Evolutionary conservation across 2,113 vertebrate genomes (phyloP), one percentile per base, ranked within the genome.

Genomic region (Narcine bancroftii): DNA sequence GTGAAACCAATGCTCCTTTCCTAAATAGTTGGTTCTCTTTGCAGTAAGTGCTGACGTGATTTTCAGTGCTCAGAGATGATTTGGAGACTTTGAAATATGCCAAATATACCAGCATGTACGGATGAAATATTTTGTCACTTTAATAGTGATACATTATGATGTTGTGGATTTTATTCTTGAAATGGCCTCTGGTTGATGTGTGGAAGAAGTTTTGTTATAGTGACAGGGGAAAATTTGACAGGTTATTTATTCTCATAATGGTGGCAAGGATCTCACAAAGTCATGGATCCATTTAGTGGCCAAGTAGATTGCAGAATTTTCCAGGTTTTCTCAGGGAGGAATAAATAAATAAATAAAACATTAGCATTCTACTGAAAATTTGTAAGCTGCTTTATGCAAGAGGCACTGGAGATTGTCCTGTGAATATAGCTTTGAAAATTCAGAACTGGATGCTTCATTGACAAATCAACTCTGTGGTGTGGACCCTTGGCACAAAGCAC

Each of bases 61-160:
- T 87, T 87, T 60, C 65, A 45, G 24, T 69, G 36, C 89, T 69
- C 42, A 87, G n/a, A 56, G 53, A 36, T 60, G 42, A 45, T 69
- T 91, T 42, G 15, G 42, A 26, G 65, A 10, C 36, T 91, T 91
- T 71, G 65, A 42, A 91, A 91, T 69, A 71, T 91, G 87, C 39
- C 60, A 91, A n/a, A 87, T 87, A 60, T 87, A 87, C 60, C 81
- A 87, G 36, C 60, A 33, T 87, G 53, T 60, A 21, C n/a, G 15
- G 50, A 36, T 87, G 53, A 87, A 87, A n/a, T 87, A n/a, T 87
- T 87, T 87, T 87, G 53, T 87, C 53, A 87, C 53, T 87, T 87
- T 60, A 87, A 36, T 87, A 87, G 81, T 21, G 81, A 60, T 60
- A 60, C 81, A 60, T 87, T 87, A 87, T 56, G 81, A 87, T 87